These are phyloP conservation scores for Lethrus apterus DNA, from an alignment of 1,140 invertebrate genomes.

Conservation along the genomic window DNA sequence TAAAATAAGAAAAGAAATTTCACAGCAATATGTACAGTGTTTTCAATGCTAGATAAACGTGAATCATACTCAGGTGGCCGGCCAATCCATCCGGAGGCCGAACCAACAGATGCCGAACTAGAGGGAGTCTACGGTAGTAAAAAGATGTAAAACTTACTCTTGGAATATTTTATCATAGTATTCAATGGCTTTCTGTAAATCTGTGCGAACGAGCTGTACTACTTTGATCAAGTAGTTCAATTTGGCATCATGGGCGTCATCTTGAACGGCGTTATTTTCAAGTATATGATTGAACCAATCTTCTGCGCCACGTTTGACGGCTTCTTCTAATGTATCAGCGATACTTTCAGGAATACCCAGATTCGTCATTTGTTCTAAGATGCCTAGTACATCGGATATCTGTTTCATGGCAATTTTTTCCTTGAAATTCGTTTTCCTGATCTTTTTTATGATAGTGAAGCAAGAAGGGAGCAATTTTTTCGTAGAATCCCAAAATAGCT, in stretches of 20 bases:
- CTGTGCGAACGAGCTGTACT: conserved; percentile 70
- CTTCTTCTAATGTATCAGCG: conserved; percentile 57
- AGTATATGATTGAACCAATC: conserved; percentile 71
- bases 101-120: too few relatives aligned
- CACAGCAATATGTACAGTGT: too few relatives aligned
- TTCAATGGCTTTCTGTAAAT: conserved; percentile 72
- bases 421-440: conserved; percentile 58
- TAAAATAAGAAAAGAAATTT: too few relatives aligned
- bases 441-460: conserved; percentile 62
- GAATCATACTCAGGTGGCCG: too few relatives aligned
- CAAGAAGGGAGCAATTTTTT: conserved; percentile 69
- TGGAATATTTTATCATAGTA: conserved; percentile 74
- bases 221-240: conserved; percentile 73
- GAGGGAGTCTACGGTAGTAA: too few relatives aligned
- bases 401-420: conserved; percentile 63
- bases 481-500: conserved; percentile 70
- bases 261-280: conserved; percentile 53
- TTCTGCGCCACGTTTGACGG: conserved; percentile 60
- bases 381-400: conserved; percentile 58
- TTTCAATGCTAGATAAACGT: too few relatives aligned
- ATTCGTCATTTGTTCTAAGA: conserved; percentile 51
- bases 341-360: conserved; percentile 52
- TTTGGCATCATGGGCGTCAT: conserved; percentile 53
- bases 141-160: conserved; percentile 46
- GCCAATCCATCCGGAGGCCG: too few relatives aligned